phyloP scores from a whole-genome alignment of 2,888 invertebrate genomes.

The Heliconius aoede region DNA sequence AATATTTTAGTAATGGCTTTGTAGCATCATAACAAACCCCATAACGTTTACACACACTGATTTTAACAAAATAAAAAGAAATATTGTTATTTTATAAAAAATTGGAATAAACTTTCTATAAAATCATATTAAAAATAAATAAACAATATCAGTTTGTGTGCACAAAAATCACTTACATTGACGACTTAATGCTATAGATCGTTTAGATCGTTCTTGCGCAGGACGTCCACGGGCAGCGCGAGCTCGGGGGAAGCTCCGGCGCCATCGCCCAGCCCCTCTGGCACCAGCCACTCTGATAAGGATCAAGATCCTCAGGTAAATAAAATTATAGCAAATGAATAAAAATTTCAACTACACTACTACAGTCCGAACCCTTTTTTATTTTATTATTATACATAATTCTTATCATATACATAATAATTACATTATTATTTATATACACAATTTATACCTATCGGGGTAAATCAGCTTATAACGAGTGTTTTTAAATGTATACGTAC shows the following conservation, averaged over 20 bases:
- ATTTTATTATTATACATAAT: too few species aligned
- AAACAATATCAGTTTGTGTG: conserved; percentile 66
- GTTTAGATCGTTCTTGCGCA: conserved; percentile 81
- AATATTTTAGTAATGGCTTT: conserved; percentile 29
- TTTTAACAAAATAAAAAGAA: conserved; percentile 21
- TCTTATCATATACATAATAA: too few species aligned
- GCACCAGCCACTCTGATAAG: conserved; percentile 95
- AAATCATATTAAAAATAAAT: neutral
- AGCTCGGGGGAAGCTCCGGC: conserved; percentile 79
- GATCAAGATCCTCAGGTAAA: conserved; percentile 91
- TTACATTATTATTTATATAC: too few species aligned
- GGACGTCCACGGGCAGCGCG: conserved; percentile 80
- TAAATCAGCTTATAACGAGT: too few species aligned
- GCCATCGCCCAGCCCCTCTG: conserved; percentile 91
- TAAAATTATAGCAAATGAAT: neutral
- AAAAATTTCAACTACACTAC: too few species aligned
- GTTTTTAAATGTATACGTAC: too few species aligned
- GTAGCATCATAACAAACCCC: conserved; percentile 63
- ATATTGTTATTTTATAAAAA: conserved; percentile 1
- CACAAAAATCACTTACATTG: conserved; percentile 67
- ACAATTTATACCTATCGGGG: too few species aligned
- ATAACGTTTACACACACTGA: conserved; percentile 66
- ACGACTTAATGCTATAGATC: conserved; percentile 76
- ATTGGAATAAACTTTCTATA: neutral
- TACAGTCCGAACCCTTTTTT: too few species aligned